Evolutionary conservation across 37 sponge, comb jelly and placozoan genomes (phyloP).

Genomic region (Ephydatia muelleri): DNA sequence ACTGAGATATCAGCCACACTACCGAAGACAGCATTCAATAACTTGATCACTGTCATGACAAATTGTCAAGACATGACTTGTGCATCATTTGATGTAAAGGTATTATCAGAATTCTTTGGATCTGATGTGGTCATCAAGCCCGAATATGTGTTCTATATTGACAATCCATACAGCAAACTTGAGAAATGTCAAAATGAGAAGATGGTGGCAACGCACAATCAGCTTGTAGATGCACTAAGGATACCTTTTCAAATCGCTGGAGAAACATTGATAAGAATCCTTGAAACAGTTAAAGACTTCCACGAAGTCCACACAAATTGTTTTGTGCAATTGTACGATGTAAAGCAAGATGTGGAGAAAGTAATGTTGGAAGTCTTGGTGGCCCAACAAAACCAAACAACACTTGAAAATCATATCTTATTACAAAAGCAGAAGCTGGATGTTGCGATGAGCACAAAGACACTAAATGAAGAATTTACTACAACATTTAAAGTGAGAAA

Average conservation of each 20-base stretch:
- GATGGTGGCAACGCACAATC: background rate
- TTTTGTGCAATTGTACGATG: conserved; percentile 26
- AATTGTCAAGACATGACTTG: background rate
- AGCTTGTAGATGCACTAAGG: conserved; percentile 8
- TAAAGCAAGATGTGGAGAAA: conserved; percentile 32
- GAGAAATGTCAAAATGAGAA: conserved; percentile 35
- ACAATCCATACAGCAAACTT: conserved; percentile 54
- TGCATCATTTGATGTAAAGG: background rate
- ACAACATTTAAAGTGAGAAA: too few species aligned
- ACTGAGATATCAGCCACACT: conserved; percentile 47
- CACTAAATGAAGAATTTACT: conserved; percentile 1
- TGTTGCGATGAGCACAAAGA: conserved; percentile 12
- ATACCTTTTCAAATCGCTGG: conserved; percentile 6
- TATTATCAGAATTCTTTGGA: conserved; percentile 41
- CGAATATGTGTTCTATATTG: conserved; percentile 26
- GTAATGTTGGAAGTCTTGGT: background rate
- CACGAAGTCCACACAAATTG: conserved; percentile 18
- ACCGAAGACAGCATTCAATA: conserved; percentile 17
- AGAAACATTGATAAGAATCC: conserved; percentile 8
- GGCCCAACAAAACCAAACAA: conserved; percentile 14
- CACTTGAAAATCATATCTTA: conserved; percentile 8
- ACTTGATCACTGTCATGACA: conserved; percentile 45
- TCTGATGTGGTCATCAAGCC: background rate
- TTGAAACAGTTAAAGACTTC: conserved; percentile 12
- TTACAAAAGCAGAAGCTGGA: background rate